phyloP scores from a whole-genome alignment of 2,888 invertebrate genomes.

The Gonocerus acuteangulatus region DNA sequence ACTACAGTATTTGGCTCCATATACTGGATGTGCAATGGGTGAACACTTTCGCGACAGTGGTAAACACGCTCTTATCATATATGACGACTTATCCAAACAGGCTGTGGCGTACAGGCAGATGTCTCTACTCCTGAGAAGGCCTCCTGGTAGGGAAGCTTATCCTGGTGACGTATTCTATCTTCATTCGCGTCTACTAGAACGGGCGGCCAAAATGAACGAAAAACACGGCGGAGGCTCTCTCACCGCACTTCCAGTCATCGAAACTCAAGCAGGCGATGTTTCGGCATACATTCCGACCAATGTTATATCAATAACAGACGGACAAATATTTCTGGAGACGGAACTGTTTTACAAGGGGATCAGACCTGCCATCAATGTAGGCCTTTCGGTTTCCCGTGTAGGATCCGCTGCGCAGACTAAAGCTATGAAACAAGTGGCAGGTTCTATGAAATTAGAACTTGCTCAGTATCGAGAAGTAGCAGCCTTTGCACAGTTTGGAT shows the following conservation, averaged over 20 bases:
- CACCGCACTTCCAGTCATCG: slow-evolving; percentile 96
- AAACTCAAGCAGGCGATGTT: slow-evolving; percentile 96
- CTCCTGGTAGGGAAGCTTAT: slow-evolving; percentile 99
- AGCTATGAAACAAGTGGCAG: slow-evolving; percentile 99
- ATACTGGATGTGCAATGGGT: slow-evolving; percentile 99
- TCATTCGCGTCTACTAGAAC: slow-evolving; percentile 95
- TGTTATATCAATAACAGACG: slow-evolving; percentile 99
- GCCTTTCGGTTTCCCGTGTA: slow-evolving; percentile 97
- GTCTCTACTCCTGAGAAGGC: slow-evolving; percentile 97
- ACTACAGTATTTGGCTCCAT: slow-evolving; percentile 96
- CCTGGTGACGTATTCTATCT: slow-evolving; percentile 99
- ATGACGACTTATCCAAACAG: slow-evolving; percentile 98
- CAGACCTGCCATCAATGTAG: slow-evolving; percentile 98
- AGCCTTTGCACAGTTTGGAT: no score
- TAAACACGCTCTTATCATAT: no score
- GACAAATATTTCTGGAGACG: no score
- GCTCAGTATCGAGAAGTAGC: slow-evolving; percentile 99
- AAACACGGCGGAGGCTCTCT: slow-evolving; percentile 91
- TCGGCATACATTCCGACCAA: slow-evolving; percentile 99
- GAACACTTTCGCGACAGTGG: slow-evolving; percentile 99
- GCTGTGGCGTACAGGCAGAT: slow-evolving; percentile 99
- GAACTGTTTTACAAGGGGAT: slow-evolving; percentile 99
- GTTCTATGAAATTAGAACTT: slow-evolving; percentile 99
- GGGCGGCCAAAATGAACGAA: slow-evolving; percentile 98
- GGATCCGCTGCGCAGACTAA: slow-evolving; percentile 99